phyloP scores from a whole-genome alignment of 2,113 vertebrate species.

The Mellivora capensis region DNA sequence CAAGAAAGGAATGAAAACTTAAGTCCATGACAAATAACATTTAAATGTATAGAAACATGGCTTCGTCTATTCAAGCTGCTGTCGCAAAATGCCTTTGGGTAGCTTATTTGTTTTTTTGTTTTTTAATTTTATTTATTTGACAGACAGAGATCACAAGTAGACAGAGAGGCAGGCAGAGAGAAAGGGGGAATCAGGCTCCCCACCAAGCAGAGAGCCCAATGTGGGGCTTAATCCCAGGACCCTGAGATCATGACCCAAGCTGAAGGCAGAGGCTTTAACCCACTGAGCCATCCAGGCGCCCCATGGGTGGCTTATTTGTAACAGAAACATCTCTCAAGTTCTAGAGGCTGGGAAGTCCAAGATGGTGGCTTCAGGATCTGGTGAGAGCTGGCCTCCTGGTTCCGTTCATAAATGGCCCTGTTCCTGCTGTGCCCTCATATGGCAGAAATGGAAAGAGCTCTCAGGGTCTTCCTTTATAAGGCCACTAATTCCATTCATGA shows the following conservation, averaged over 20 bases:
- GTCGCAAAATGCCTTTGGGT: background rate
- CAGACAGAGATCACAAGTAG: too few species aligned
- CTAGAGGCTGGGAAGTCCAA: background rate
- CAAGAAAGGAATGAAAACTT: background rate
- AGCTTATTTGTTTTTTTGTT: background rate
- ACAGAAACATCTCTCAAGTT: background rate
- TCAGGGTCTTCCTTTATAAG: background rate
- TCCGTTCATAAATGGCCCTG: background rate
- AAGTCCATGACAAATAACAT: background rate
- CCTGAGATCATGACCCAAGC: too few species aligned
- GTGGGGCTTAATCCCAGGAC: too few species aligned
- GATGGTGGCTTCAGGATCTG: background rate
- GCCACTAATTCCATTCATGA: background rate
- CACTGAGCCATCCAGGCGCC: too few species aligned
- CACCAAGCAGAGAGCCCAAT: too few species aligned
- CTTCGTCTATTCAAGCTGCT: background rate
- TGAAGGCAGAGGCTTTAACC: too few species aligned
- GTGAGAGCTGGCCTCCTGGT: background rate
- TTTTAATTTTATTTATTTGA: too few species aligned
- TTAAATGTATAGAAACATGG: background rate
- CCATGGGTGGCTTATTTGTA: background rate
- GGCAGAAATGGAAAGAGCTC: background rate
- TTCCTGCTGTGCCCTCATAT: background rate
- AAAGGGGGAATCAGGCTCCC: too few species aligned
- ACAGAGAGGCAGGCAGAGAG: too few species aligned